These are phyloP conservation scores for Eptesicus fuscus DNA, from an alignment of 2,113 vertebrate species.

Conservation along the genomic window DNA sequence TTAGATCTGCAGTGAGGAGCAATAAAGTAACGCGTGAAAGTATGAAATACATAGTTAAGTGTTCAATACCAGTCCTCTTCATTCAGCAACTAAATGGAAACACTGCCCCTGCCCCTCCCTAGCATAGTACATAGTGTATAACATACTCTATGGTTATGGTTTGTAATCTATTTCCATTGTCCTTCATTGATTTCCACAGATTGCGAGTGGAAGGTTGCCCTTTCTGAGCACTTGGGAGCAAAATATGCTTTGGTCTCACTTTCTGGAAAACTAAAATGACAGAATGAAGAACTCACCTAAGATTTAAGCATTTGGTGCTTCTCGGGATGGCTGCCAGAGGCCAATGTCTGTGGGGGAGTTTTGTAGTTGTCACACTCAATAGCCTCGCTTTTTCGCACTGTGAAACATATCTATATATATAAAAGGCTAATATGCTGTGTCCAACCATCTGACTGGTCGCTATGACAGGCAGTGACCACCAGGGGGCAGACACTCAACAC, in stretches of 20 bases:
- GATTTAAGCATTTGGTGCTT: not conserved
- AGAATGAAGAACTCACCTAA: not conserved
- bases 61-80: not conserved
- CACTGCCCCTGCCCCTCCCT: not conserved
- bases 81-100: not conserved
- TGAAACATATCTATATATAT: not conserved
- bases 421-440: too few relatives aligned
- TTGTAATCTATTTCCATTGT: not conserved
- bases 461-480: too few relatives aligned
- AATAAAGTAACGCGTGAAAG: not conserved
- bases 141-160: accelerated
- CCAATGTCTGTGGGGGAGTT: not conserved
- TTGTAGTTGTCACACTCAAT: too few relatives aligned
- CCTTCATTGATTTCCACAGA: not conserved
- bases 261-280: not conserved
- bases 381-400: not conserved
- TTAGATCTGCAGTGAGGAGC: not conserved
- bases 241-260: not conserved
- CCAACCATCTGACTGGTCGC: too few relatives aligned
- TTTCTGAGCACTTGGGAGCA: not conserved
- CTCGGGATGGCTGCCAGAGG: not conserved
- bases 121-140: not conserved
- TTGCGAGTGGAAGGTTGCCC: not conserved
- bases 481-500: too few relatives aligned
- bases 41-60: accelerated